These are phyloP conservation scores for Chymomyza amoena DNA, from an alignment of 2,888 invertebrate species.

Conservation along the genomic window DNA sequence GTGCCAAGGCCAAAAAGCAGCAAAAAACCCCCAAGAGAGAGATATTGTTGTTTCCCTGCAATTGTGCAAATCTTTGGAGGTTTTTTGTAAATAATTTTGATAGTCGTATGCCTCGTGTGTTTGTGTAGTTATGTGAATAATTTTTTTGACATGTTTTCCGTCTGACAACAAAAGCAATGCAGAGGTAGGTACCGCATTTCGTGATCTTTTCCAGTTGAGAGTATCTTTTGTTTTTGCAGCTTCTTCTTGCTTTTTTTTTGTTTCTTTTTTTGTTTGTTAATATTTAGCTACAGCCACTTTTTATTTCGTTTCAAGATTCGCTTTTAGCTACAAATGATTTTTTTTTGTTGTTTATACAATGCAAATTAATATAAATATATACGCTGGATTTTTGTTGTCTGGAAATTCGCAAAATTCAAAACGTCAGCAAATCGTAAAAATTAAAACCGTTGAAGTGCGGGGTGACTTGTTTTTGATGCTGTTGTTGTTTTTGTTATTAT, in stretches of 20 bases:
- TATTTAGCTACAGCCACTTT: not conserved
- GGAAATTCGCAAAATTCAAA: not conserved
- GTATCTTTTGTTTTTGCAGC: not conserved
- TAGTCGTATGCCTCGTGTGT: conserved; percentile 16
- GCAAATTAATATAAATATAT: conserved; percentile 42
- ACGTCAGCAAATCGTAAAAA: not conserved
- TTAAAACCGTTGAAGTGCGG: not conserved
- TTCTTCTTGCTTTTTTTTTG: conserved; percentile 13
- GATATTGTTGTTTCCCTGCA: conserved; percentile 45
- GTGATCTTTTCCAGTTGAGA: conserved; percentile 63
- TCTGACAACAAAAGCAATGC: conserved; percentile 50
- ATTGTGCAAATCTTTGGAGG: conserved; percentile 67
- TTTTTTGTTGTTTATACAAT: conserved; percentile 42
- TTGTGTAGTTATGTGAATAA: conserved; percentile 15
- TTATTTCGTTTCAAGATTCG: not conserved
- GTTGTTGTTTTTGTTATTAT: conserved; percentile 30
- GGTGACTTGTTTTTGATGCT: conserved; percentile 17
- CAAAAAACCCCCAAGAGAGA: conserved; percentile 24
- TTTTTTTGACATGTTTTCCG: conserved; percentile 61
- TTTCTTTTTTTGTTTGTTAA: conserved; percentile 11
- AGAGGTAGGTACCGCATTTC: conserved; percentile 52
- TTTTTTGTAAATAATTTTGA: conserved; percentile 19
- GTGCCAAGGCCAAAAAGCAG: conserved; percentile 36
- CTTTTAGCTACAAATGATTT: conserved; percentile 3
- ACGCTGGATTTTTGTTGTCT: not conserved